Evolutionary conservation across 2,113 vertebrate genomes (phyloP).

Genomic region (Xerus inauris): DNA sequence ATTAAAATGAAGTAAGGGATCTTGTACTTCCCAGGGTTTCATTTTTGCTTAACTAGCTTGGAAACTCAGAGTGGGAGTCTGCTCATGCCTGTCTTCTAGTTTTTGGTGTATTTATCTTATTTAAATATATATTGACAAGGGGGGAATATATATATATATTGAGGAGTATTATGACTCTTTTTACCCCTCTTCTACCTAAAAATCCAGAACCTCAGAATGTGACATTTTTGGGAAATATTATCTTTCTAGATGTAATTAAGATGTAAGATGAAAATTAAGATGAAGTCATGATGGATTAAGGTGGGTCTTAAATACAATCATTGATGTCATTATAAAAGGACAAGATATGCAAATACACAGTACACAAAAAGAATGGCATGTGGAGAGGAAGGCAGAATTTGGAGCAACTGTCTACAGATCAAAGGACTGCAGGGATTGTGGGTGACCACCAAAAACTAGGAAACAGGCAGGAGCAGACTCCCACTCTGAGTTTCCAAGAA

Average conservation of each 20-base stretch:
- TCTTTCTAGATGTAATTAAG: neutral
- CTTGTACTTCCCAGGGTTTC: neutral
- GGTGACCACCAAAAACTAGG: neutral
- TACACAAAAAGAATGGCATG: neutral
- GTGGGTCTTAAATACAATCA: neutral
- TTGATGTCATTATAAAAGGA: neutral
- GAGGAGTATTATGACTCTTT: neutral
- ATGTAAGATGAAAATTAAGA: neutral
- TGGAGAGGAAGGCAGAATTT: neutral
- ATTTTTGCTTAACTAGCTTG: neutral
- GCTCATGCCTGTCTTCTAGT: neutral
- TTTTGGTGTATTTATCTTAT: neutral
- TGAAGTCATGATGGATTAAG: neutral
- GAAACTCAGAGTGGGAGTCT: neutral
- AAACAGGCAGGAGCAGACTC: neutral
- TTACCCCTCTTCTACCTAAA: rapidly evolving
- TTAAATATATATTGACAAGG: neutral
- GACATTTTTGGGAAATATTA: neutral
- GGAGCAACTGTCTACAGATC: neutral
- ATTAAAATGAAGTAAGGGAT: neutral
- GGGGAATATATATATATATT: too few species aligned
- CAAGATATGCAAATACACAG: neutral
- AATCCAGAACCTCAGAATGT: conserved; percentile 1
- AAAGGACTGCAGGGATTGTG: neutral
- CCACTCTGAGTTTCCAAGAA: neutral